A percentile compares a stretch with the other conserved stretches of the same genome.
Conservation (phyloP, 2,888 invertebrate species). For the Sussaba pulchella region DNA sequence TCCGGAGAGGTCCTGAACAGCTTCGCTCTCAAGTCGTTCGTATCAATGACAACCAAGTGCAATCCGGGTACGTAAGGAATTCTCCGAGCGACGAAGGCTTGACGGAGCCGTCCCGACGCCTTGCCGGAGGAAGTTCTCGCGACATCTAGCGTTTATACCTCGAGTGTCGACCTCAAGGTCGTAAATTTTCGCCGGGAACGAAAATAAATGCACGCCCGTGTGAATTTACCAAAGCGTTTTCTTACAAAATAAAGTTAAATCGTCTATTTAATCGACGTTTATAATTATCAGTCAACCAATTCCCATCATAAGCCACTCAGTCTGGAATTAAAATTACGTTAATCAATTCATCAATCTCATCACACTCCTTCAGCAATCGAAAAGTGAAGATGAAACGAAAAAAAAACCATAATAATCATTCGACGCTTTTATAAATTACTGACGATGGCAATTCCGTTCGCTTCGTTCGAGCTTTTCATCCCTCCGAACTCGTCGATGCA, state of each 20-base stretch:
- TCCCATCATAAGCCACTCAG: not conserved
- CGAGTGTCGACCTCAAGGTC: conserved; percentile 13
- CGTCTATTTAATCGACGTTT: not conserved
- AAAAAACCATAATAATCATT: too few relatives aligned
- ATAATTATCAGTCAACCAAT: not conserved
- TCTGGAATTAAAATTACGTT: not conserved
- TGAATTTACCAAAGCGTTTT: not conserved
- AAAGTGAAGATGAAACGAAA: too few relatives aligned
- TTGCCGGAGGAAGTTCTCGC: conserved; percentile 33
- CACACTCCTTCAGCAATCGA: too few relatives aligned
- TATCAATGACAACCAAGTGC: conserved; percentile 22
- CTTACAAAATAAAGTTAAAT: too few relatives aligned
- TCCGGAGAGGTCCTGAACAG: not conserved
- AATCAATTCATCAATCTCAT: too few relatives aligned
- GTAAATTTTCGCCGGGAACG: not conserved
- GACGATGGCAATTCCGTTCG: not conserved
- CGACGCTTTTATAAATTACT: too few relatives aligned
- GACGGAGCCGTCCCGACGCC: not conserved
- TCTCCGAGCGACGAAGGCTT: conserved; percentile 7
- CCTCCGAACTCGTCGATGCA: not conserved
- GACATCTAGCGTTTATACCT: conserved; percentile 56
- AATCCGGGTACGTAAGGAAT: conserved; percentile 55
- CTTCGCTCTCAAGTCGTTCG: conserved; percentile 17
- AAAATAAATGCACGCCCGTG: not conserved
- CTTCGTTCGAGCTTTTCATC: not conserved